Base-by-base conservation (phyloP, 2,797 vertebrate genomes). In the Moxostoma hubbsi region DNA sequence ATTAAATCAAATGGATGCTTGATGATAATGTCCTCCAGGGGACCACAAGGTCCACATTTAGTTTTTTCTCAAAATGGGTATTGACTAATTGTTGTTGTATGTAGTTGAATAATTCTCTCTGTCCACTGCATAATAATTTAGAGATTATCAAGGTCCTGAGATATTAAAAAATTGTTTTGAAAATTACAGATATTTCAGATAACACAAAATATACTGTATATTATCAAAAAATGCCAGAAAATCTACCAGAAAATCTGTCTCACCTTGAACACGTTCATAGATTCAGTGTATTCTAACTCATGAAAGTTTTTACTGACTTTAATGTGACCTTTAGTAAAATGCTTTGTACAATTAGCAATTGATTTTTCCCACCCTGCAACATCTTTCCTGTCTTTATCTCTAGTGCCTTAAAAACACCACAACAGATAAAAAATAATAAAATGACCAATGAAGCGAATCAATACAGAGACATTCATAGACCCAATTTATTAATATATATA, bases 251-350 rank as follows among this genome's bases (percentile, higher is more conserved):
- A 54, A 13, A 9, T 11, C 7, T 82, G 47, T 45, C n/a, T 46
- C 58, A 18, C n/a, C 4, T 51, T 75, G 63, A 65, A 9, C 43
- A 54, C 36, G 8, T 49, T 46, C 55, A 45, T 49, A 47, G 2
- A 9, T 9, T 51, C 13, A 59, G 63, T 70, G 58, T 78, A 6
- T 80, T 81, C 43, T 53, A 36, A 62, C 73, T 59, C 15, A 11
- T 16, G 50, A 58, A 57, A 72, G 50, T 51, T 46, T 43, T 61
- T 5, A 47, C 15, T 1, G 15, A n/a, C 45, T 63, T 59, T 61
- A 47, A 47, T 16, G 15, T 81, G 51, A 61, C 53, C 61, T 77
- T 71, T 81, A 65, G 24, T 46, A 12, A 57, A 75, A 13, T 65
- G 51, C 36, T 18, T 53, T 7, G 51, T 9, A 18, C 43, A 75